These are phyloP conservation scores for Morone saxatilis DNA, from an alignment of 2,113 vertebrate genomes.

Conservation along the genomic window DNA sequence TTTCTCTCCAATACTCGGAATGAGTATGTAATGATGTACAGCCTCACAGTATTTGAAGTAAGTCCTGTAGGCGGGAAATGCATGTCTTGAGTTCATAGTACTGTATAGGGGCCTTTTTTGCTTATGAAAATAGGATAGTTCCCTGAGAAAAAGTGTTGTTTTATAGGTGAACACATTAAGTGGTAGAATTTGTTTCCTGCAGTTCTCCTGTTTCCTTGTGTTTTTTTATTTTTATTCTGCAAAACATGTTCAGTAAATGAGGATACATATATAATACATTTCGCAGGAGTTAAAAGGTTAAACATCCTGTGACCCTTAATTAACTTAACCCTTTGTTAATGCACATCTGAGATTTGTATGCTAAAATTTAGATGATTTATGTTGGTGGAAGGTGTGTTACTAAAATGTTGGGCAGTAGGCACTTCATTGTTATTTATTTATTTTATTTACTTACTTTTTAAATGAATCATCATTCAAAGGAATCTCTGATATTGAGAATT, in stretches of 20 bases:
- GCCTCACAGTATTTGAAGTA: constrained; percentile 99
- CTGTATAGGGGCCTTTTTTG: neutral
- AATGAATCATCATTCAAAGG: neutral
- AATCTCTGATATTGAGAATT: neutral
- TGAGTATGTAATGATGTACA: constrained; percentile 99
- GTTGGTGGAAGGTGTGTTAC: neutral
- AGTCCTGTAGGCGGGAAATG: constrained; percentile 57
- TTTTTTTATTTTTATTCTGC: neutral
- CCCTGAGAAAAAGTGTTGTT: neutral
- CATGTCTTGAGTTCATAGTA: neutral
- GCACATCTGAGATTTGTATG: neutral
- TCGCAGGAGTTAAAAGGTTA: neutral
- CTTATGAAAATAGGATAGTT: neutral
- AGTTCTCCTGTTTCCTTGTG: constrained; percentile 14
- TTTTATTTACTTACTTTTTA: too few relatives aligned
- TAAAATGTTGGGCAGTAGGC: neutral
- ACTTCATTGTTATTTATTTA: neutral
- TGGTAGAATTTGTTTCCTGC: neutral
- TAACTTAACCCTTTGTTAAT: neutral
- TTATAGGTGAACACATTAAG: neutral
- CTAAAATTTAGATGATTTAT: neutral
- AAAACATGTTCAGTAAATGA: neutral
- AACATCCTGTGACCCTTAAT: neutral
- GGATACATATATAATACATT: neutral
- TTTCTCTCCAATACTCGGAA: constrained; percentile 98